Conservation (phyloP, 1,140 invertebrate genomes). For the Scaptodrosophila lebanonensis region DNA sequence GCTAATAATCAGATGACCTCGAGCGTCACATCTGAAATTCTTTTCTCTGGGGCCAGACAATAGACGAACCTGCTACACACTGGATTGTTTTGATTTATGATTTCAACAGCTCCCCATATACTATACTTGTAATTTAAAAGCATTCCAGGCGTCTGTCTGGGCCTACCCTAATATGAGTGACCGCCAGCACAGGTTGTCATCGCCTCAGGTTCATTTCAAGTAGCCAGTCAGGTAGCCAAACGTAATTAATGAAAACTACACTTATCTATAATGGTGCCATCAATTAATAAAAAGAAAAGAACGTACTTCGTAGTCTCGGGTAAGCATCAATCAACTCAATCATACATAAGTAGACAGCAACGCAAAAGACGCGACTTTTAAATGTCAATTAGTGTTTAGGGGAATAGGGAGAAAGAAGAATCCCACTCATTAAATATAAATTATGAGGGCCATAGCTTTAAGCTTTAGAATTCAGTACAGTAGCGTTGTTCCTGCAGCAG, state of each 20-base stretch:
- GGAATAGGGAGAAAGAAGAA: conserved; percentile 12
- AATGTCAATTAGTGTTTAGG: conserved; percentile 60
- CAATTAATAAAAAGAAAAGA: conserved; percentile 61
- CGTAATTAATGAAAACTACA: conserved; percentile 22
- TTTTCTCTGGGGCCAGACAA: conserved; percentile 3
- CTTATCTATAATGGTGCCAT: conserved; percentile 28
- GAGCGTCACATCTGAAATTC: conserved; percentile 41
- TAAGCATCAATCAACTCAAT: conserved; percentile 65
- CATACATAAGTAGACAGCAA: conserved; percentile 57
- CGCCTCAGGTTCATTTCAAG: conserved; percentile 9
- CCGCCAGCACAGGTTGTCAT: conserved; percentile 73
- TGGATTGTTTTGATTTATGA: conserved; percentile 63
- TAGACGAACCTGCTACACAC: conserved; percentile 22
- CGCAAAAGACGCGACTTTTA: too few species aligned
- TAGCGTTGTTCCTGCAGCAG: too few species aligned
- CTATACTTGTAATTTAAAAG: too few species aligned
- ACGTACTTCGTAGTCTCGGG: conserved; percentile 23
- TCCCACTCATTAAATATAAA: conserved; percentile 68
- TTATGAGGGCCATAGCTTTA: conserved; percentile 54
- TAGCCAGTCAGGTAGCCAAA: conserved; percentile 18
- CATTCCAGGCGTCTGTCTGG: conserved; percentile 38
- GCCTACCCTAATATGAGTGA: conserved; percentile 26
- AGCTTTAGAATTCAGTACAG: conserved; percentile 14
- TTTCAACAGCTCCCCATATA: conserved; percentile 51
- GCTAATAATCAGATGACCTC: conserved; percentile 44